Base-by-base conservation (phyloP, 2,113 vertebrate species). In the Elephantulus edwardii region DNA sequence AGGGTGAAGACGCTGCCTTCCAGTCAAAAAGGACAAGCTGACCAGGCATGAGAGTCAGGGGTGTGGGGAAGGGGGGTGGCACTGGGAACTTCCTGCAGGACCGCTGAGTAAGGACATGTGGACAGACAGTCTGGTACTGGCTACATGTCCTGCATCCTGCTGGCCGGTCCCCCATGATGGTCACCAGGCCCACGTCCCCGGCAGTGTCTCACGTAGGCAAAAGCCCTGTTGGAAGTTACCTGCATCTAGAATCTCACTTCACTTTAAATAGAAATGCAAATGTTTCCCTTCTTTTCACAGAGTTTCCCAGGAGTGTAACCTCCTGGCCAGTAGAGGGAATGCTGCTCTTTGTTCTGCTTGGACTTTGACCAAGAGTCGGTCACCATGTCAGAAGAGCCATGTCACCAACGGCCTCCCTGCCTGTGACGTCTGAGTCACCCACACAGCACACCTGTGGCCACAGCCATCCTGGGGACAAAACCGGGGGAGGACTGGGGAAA, bases 131-230 rank as follows among this genome's bases (percentile, higher is more conserved):
- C 0, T 6, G 40, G 28, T 64, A 33, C n/a, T 68, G 66, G 70
- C 52, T 11, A 42, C 38, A 2, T 44, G 35, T 74, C 79, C 75
- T 30, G 46, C 30, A 1, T 0, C 0, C 54, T 30, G 26, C 54
- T 10, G 8, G 52, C 58, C 38, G 24, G 54, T 11, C 20, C 44
- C 48, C 17, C 5, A 4, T 0, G 1, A 71, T 38, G 64, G 5
- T 62, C 81, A 26, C 10, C 1, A 8, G 38, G 10, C 28, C 84
- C 52, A 30, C 11, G 1, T 8, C 46, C 66, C 52, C 19, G 22
- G 3, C 2, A 10, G 33, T 4, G 2, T 24, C 48, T n/a, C 6
- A 8, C 0, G n/a, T 4, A 48, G 86, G 91, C 0, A 0, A 66
- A 79, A 75, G 14, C 50, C 58, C 76, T 6, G 79, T 44, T 33